These are phyloP conservation scores for Propithecus perrieri DNA, from an alignment of 2,797 vertebrate genomes.

Conservation along the genomic window DNA sequence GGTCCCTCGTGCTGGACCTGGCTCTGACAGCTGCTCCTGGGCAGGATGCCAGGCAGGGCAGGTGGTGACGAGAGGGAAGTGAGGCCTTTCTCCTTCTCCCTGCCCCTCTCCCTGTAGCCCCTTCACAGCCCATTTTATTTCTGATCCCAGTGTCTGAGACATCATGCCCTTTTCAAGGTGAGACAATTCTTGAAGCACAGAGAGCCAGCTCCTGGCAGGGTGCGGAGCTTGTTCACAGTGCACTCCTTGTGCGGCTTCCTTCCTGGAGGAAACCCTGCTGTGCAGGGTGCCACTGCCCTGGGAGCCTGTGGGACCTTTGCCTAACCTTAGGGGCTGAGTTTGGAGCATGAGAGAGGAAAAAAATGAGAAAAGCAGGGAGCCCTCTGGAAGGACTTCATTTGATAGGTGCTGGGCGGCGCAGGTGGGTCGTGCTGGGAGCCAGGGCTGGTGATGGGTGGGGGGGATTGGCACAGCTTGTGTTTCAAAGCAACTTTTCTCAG, in stretches of 20 bases:
- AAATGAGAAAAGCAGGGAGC: not conserved
- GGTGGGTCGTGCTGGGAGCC: too few relatives aligned
- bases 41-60: not conserved
- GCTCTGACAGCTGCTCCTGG: too few relatives aligned
- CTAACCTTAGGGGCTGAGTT: not conserved
- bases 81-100: not conserved
- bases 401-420: too few relatives aligned
- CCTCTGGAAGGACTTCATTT: not conserved
- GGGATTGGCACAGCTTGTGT: not conserved
- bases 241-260: not conserved
- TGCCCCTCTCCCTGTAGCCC: not conserved
- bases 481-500: not conserved
- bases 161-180: rapidly evolving
- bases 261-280: not conserved
- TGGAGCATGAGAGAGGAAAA: not conserved
- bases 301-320: not conserved
- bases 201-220: not conserved
- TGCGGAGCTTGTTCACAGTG: rapidly evolving
- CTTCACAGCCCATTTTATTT: not conserved
- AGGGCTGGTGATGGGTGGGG: not conserved
- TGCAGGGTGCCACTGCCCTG: rapidly evolving
- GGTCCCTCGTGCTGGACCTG: not conserved
- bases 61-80: rapidly evolving
- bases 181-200: not conserved
- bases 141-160: not conserved